Conservation (phyloP, 2,797 vertebrate genomes). For the Pachyuromys duprasi region DNA sequence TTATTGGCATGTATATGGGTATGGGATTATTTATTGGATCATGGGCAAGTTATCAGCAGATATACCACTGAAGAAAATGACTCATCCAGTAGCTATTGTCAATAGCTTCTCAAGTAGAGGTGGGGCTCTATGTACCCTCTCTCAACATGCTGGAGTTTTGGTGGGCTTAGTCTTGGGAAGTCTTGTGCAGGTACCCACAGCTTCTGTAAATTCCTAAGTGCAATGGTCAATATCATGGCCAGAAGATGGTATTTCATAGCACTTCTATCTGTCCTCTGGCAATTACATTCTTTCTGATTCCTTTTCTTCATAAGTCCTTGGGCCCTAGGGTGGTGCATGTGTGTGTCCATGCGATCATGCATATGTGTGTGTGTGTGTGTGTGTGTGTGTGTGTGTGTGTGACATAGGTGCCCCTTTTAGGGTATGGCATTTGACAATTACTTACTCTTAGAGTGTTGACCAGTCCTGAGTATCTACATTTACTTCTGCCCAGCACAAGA, state of each 20-base stretch:
- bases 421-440: neutral
- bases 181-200: neutral
- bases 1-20: neutral
- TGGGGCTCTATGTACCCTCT: too few species aligned
- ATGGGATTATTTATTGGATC: neutral
- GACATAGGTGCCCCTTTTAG: neutral
- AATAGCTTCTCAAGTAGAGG: neutral
- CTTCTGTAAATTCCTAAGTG: neutral
- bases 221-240: neutral
- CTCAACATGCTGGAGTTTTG: too few species aligned
- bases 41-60: neutral
- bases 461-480: neutral
- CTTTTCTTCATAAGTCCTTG: neutral
- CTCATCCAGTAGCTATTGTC: neutral
- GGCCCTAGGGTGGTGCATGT: neutral
- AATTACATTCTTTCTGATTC: too few species aligned
- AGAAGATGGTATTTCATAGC: neutral
- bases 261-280: neutral
- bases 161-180: neutral
- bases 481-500: neutral
- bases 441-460: neutral
- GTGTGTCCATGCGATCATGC: too few species aligned
- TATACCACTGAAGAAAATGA: neutral
- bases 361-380: neutral
- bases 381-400: neutral